A percentile compares a stretch with the other conserved stretches of the same genome.
Evolutionary conservation across 2,888 invertebrate species (phyloP).

Genomic region (Drosophila lutescens): DNA sequence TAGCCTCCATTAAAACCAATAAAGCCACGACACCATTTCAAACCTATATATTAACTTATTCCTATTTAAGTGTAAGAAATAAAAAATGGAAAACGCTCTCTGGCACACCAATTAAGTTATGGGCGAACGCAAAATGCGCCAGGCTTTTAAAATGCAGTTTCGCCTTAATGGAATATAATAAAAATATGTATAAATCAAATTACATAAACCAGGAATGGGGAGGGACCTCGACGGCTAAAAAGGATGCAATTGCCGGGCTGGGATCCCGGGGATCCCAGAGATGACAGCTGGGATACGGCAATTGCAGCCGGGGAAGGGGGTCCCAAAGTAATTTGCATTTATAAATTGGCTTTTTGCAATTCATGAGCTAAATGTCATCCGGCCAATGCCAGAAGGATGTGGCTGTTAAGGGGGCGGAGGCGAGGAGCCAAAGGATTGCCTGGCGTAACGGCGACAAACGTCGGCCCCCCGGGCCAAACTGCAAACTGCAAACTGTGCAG

Average conservation of each 20-base stretch:
- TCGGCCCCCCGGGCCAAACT: slow-evolving; percentile 40
- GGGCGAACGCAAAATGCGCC: slow-evolving; percentile 4
- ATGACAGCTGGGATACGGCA: slow-evolving; percentile 16
- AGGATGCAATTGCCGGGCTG: slow-evolving; percentile 11
- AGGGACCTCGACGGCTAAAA: background rate
- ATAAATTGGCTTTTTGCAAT: slow-evolving; percentile 79
- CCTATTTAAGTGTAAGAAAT: background rate
- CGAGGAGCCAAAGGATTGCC: background rate
- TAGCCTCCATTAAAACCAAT: too few species aligned
- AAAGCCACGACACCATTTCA: too few species aligned
- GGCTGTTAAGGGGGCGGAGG: slow-evolving; percentile 2
- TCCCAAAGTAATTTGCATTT: slow-evolving; percentile 78
- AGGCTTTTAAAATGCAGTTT: slow-evolving; percentile 36
- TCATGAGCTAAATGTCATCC: slow-evolving; percentile 72
- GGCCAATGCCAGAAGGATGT: slow-evolving; percentile 22
- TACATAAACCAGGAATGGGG: background rate
- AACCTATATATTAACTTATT: background rate
- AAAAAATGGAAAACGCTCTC: background rate
- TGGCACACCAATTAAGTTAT: slow-evolving; percentile 15
- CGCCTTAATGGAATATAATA: slow-evolving; percentile 42
- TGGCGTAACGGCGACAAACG: slow-evolving; percentile 53
- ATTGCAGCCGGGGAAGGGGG: slow-evolving; percentile 52
- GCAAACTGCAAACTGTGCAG: slow-evolving; percentile 57
- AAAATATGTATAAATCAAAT: slow-evolving; percentile 41
- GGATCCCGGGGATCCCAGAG: slow-evolving; percentile 13